Evolutionary conservation across 2,888 invertebrate species (phyloP), one percentile per base, ranked within the genome.

Genomic region (Pseudanteris insignis): DNA sequence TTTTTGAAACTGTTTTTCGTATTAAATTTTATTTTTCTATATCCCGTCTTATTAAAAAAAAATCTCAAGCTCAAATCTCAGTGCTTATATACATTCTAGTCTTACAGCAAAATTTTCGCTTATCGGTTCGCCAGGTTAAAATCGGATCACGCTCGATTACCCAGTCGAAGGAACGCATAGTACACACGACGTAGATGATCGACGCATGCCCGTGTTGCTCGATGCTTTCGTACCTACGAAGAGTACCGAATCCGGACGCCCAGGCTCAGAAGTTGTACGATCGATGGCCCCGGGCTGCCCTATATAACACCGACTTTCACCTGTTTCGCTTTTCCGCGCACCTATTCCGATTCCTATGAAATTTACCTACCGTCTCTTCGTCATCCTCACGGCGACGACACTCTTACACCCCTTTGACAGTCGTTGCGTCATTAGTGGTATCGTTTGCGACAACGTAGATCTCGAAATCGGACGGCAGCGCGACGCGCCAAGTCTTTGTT

Each of bases 221-320:
- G 54, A 57, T 38, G 59, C 64, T 63, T 65, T 61, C 66, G 60
- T 57, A 59, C 63, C 63, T 63, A 62, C 63, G 67, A 65, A 70
- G 68, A 65, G 64, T 66, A 69, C 68, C 68, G 69, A 72, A 73
- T 76, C 74, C 68, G 57, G 71, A 70, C 69, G 72, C 74, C 76
- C 76, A 74, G 76, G 75, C 71, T 68, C 70, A 54, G 65, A 63
- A 64, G 66, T 64, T 53, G 67, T 70, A 70, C 75, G 76, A 77
- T 77, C 76, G 76, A 77, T 77, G n/a, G 76, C 75, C 73, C 76
- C 69, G 76, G 74, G 72, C 72, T 69, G 69, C 63, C 70, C 69
- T 69, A 69, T 72, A 71, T 72, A 73, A 69, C n/a, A 71, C 65
- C 68, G 7, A 36, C 41, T 51, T 54, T 30, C 29, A 40, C 51